A percentile compares a stretch with the other conserved stretches of the same genome.
Evolutionary conservation across 2,797 vertebrate species (phyloP).

Genomic region (Pempheris klunzingeri): DNA sequence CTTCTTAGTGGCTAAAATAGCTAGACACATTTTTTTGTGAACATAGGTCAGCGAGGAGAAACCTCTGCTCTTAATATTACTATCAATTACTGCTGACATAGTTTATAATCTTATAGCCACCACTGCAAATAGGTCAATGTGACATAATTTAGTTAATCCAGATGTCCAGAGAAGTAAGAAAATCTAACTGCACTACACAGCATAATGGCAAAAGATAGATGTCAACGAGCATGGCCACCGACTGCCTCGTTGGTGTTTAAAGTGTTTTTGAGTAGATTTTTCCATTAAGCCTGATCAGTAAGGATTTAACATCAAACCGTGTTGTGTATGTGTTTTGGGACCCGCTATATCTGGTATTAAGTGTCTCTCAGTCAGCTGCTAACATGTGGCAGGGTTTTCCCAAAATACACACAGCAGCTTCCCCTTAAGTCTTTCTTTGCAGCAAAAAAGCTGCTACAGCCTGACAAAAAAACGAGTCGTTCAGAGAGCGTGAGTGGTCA

Average conservation of each 20-base stretch:
- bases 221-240: not conserved
- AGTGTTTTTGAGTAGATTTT: constrained; percentile 16
- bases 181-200: not conserved
- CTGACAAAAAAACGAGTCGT: constrained; percentile 2
- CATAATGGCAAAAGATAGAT: not conserved
- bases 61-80: not conserved
- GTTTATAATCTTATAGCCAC: constrained; percentile 8
- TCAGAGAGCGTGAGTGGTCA: constrained; percentile 31
- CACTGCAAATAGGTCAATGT: constrained; percentile 26
- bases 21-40: not conserved
- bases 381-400: constrained; percentile 23
- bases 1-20: not conserved
- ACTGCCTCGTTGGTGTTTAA: constrained; percentile 4
- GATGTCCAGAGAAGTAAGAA: not conserved
- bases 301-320: constrained; percentile 38
- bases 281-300: constrained; percentile 29
- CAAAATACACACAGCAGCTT: constrained; percentile 38
- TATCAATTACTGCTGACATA: constrained; percentile 1
- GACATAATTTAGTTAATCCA: not conserved
- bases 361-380: constrained; percentile 13
- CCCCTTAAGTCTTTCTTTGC: constrained; percentile 14
- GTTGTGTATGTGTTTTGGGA: constrained; percentile 26
- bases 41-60: too few relatives aligned
- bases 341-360: constrained; percentile 12
- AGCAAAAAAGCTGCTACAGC: constrained; percentile 12